Base-by-base conservation (phyloP, 2,888 invertebrate genomes). In the Athrips mouffetella region DNA sequence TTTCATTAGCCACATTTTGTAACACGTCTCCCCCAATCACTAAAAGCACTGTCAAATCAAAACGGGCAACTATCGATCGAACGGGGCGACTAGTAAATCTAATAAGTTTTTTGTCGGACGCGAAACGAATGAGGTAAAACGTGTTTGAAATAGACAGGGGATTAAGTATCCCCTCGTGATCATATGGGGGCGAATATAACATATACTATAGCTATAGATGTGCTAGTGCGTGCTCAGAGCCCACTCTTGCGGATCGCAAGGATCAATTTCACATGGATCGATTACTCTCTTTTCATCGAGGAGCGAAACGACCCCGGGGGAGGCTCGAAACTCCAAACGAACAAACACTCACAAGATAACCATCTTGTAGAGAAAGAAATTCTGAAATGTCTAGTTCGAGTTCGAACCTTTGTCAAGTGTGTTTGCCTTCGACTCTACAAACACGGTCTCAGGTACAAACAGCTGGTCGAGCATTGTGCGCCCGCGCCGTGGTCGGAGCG, bases 71-170 rank as follows among this genome's bases (percentile, higher is more conserved):
- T 76, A 85, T 85, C 72, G 83, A 87, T 85, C 75, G 75, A 54
- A 57, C n/a, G 58, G 65, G 67, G 70, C 60, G 56, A 53, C 58
- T 70, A 75, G 71, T 82, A 80, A 84, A 85, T 86, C 82, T 81
- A 85, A 86, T 86, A 84, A 67, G 67, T 78, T 81, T 86, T 87
- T 87, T 85, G 73, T 84, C 67, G 73, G 75, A 75, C 79, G 80
- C 78, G 78, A 78, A 80, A 80, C 80, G 85, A 83, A 85, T 86
- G 86, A 86, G 77, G 85, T 83, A 77, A 85, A 86, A 87, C 86
- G 86, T 87, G 87, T 88, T 86, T 80, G 84, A 85, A 83, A 86
- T 85, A 85, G 87, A 85, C 87, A 80, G 84, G 83, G 87, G 87
- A 85, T 87, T 86, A 87, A 78, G 76, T 81, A 74, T 78, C 85